Evolutionary conservation across 2,888 invertebrate species (phyloP), one percentile per base, ranked within the genome.

Genomic region (Dasypogon diadema): DNA sequence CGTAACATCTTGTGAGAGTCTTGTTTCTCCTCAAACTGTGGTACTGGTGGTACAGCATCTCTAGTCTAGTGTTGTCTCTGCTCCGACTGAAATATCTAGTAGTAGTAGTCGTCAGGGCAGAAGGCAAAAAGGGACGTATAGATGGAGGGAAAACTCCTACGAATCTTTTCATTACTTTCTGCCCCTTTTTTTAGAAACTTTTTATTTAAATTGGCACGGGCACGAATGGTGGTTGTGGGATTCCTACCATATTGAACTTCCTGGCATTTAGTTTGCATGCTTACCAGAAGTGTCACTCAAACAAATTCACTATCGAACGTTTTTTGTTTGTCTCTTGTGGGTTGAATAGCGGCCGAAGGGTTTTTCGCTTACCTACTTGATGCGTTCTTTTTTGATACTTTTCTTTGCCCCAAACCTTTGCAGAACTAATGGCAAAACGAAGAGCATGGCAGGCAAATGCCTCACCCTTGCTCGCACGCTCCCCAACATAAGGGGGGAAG

Each of bases 1-100:
- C 51, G 70, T 70, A 70, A 70, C 70, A 70, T 70, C 70, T 70
- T 70, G 65, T 46, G 70, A 21, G 70, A 70, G 22, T 70, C 70
- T 70, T 70, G 70, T 70, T 70, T 70, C 70, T 70, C 34, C 70
- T 70, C 54, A 70, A n/a, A 22, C 70, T 70, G 30, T 16, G 18
- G 54, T 34, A 42, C n/a, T 12, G 54, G 16, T n/a, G 24, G 30
- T n/a, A 51, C 70, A 12, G 42, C 46, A 46, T 65, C 22, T 37
- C 18, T 34, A 54, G 54, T 37, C 18, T 34, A 54, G 54, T 54
- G 54, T 12, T 48, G 16, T 22, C 12, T 16, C 30, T 14, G 34
- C 37, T 21, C 8, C 12, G 2, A 22, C 18, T 10, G 18, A 51
- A 14, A 14, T 42, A 42, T 51, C 51, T 6, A 51, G 16, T 18